phyloP scores from a whole-genome alignment of 2,888 invertebrate species.

The Dysmachus trigonus region DNA sequence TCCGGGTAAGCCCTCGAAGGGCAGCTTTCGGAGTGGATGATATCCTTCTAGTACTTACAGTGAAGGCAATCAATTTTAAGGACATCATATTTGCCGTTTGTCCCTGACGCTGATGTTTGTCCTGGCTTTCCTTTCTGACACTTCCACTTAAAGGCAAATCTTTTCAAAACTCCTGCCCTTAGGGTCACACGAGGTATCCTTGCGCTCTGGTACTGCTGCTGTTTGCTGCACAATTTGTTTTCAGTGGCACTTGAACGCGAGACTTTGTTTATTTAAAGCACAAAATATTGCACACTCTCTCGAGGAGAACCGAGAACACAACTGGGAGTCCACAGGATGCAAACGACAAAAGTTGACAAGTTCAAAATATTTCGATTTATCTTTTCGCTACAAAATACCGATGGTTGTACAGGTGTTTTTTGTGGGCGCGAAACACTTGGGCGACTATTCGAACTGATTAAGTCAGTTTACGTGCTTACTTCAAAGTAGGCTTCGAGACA shows the following conservation, averaged over 20 bases:
- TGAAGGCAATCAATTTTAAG: constrained; percentile 52
- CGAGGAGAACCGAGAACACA: background rate
- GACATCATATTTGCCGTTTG: constrained; percentile 51
- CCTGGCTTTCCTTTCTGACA: constrained; percentile 44
- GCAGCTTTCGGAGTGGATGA: constrained; percentile 10
- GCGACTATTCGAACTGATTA: background rate
- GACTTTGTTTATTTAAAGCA: constrained; percentile 8
- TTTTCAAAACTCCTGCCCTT: constrained; percentile 7
- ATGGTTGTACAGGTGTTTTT: background rate
- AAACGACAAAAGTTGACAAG: background rate
- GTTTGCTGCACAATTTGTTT: constrained; percentile 40
- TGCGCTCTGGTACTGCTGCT: background rate
- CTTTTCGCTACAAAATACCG: background rate
- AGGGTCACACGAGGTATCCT: constrained; percentile 2
- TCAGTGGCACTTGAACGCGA: constrained; percentile 14
- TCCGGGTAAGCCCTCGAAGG: constrained; percentile 5
- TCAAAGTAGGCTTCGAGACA: background rate
- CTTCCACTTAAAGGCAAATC: constrained; percentile 43
- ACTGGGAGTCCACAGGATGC: background rate
- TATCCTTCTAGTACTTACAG: constrained; percentile 51
- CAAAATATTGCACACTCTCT: constrained; percentile 8
- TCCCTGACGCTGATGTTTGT: constrained; percentile 24
- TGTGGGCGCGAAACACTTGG: background rate
- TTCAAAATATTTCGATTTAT: background rate
- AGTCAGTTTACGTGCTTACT: background rate